Evolutionary conservation across 2,113 vertebrate species (phyloP), one percentile per base, ranked within the genome.

Genomic region (Dermatemys mawii): DNA sequence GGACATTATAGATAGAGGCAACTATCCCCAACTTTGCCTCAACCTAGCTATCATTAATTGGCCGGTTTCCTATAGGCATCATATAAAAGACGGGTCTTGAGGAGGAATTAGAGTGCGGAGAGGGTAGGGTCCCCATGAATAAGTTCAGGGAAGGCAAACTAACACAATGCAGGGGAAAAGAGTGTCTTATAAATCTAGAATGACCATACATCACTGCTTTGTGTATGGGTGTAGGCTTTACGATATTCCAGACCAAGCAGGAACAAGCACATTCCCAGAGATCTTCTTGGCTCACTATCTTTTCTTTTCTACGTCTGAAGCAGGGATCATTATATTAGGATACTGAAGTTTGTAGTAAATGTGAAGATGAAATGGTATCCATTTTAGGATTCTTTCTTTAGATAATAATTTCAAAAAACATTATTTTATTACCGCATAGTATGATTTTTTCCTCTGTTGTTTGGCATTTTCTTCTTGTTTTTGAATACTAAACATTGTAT

Each of bases 371-470:
- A 49, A 7, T 81, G 78, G 29, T 5, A 94, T 53, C 6, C 3
- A 41, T 84, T 89, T 86, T 53, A 87, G 63, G 22, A 82, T 93
- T 83, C 80, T 79, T 53, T 70, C 91, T 93, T 93, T 81, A 35
- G 78, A 86, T 78, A 50, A 76, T 27, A 81, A 8, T 50, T 86
- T 92, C 81, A 32, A 4, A 60, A 60, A 32, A 0, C 54, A 1
- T 55, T 86, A 88, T 86, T 60, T 89, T 19, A 60, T 70, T 78
- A 51, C 3, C 85, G 5, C 44, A 60, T 29, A 35, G 3, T 41
- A 73, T 73, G 0, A 41, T 84, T 88, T 53, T 95, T 11, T 92
- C 92, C 41, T 19, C 9, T 32, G 29, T n/a, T 92, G 7, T 84
- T 95, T 90, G 55, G 50, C 73, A 83, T 82, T 81, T 29, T 88